phyloP scores from a whole-genome alignment of 2,797 vertebrate genomes.

The Clarias pachynema region DNA sequence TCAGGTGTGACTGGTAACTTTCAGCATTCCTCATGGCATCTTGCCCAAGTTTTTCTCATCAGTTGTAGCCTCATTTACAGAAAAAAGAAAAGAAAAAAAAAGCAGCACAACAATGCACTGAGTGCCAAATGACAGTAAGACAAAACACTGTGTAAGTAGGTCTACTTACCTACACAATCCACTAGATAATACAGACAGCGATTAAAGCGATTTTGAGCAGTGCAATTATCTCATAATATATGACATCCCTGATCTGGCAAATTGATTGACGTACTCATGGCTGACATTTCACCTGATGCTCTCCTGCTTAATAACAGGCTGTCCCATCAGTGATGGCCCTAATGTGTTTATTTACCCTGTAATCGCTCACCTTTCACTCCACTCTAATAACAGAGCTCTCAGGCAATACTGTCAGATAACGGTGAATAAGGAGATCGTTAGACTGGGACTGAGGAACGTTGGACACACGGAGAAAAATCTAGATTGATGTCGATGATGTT shows the following conservation, averaged over 20 bases:
- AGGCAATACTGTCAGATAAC: constrained; percentile 26
- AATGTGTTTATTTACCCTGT: constrained; percentile 70
- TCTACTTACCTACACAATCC: not conserved
- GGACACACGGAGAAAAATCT: not conserved
- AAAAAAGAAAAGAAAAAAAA: not conserved
- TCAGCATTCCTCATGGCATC: constrained; percentile 10
- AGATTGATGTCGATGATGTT: not conserved
- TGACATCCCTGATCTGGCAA: constrained; percentile 31
- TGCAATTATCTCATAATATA: constrained; percentile 46
- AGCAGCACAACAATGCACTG: not conserved
- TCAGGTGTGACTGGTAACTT: constrained; percentile 22
- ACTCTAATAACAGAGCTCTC: constrained; percentile 64
- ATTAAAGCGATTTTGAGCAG: constrained; percentile 34
- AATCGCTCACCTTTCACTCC: constrained; percentile 72
- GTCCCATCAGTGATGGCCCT: constrained; percentile 73
- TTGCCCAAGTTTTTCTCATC: not conserved
- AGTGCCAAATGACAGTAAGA: not conserved
- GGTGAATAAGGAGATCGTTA: not conserved
- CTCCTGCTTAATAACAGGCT: constrained; percentile 75
- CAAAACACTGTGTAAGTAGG: not conserved
- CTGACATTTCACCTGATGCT: constrained; percentile 73
- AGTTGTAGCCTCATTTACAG: not conserved
- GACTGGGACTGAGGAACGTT: not conserved
- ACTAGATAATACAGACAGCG: constrained; percentile 25
- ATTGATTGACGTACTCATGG: constrained; percentile 30